These are phyloP conservation scores for Erpetoichthys calabaricus DNA, from an alignment of 2,797 vertebrate genomes.

Conservation along the genomic window DNA sequence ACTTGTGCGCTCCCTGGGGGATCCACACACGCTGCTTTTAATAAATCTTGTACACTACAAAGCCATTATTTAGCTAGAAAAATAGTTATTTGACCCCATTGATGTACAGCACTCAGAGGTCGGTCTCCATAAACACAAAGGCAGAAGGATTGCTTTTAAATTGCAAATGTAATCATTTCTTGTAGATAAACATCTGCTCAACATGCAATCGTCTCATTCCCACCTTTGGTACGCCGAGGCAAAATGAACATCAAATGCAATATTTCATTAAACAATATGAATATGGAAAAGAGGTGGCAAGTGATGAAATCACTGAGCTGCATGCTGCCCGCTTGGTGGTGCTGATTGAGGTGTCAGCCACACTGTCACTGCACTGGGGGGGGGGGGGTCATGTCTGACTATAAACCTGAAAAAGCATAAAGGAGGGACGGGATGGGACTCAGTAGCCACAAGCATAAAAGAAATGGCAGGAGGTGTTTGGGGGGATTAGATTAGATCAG, in stretches of 20 bases:
- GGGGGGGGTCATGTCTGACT: too few relatives aligned
- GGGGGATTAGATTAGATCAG: too few relatives aligned
- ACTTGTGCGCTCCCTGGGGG: too few relatives aligned
- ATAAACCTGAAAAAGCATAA: too few relatives aligned
- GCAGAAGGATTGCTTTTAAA: slow-evolving; percentile 43
- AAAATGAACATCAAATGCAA: slow-evolving; percentile 8
- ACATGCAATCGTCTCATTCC: slow-evolving; percentile 16
- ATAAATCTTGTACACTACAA: slow-evolving; percentile 30
- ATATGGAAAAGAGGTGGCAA: slow-evolving; percentile 13
- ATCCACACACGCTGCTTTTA: slow-evolving; percentile 7
- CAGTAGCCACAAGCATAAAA: too few relatives aligned
- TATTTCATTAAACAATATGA: slow-evolving; percentile 13
- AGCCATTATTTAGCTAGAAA: slow-evolving; percentile 41
- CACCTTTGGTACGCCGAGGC: slow-evolving; percentile 17
- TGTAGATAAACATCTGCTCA: slow-evolving; percentile 35
- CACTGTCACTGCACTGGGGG: too few relatives aligned
- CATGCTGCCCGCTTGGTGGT: too few relatives aligned
- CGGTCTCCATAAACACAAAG: slow-evolving; percentile 33
- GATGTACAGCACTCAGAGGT: slow-evolving; percentile 33
- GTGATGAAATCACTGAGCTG: too few relatives aligned
- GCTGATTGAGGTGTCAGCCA: too few relatives aligned
- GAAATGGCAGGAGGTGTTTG: too few relatives aligned
- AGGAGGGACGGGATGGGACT: too few relatives aligned
- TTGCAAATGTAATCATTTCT: slow-evolving; percentile 51
- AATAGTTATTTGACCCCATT: slow-evolving; percentile 42